Base-by-base conservation (phyloP, 2,888 invertebrate species). In the Lithosia quadra region DNA sequence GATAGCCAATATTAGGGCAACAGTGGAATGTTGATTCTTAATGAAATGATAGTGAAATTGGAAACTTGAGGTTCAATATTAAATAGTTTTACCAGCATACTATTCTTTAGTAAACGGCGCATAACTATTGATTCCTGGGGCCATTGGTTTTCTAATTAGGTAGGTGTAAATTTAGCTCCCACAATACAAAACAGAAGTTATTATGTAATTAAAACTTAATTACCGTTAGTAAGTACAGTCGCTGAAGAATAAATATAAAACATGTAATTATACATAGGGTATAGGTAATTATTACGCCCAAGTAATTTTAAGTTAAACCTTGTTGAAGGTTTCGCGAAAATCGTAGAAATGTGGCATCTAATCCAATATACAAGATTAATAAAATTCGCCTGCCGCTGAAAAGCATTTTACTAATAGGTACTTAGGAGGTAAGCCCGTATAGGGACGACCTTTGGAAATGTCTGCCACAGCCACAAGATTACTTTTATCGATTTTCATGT, bases 401-500 rank as follows among this genome's bases (percentile, higher is more conserved):
- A 36, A 53, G 7, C 28, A 28, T 62, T 43, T 59, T 21, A 24
- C 61, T 53, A 68, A 63, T 63, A 67, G 55, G 36, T 59, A 39
- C 60, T 65, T 53, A n/a, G 56, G n/a, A 62, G 57, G 61, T 64
- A 61, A 55, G 33, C 55, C 61, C 53, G 55, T 67, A 67, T 49
- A 67, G 49, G 9, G 33, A 64, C 65, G 69, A 75, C 71, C 71
- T 72, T 68, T 21, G 65, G 28, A 18, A 68, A 65, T 69, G 67
- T 65, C 67, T 65, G 71, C n/a, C 57, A 49, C 49, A 49, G 49
- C 5, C 65, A 62, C 64, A 76, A 70, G 75, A 81, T 73, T 77
- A 77, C 65, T 33, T 75, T 71, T 67, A 77, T 81, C 67, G 77
- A 78, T 83, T 82, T 80, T 76, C 68, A 70, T 75, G 68, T 70